phyloP scores from a whole-genome alignment of 64 coral and sea anemone species.

The Montipora cactus region DNA sequence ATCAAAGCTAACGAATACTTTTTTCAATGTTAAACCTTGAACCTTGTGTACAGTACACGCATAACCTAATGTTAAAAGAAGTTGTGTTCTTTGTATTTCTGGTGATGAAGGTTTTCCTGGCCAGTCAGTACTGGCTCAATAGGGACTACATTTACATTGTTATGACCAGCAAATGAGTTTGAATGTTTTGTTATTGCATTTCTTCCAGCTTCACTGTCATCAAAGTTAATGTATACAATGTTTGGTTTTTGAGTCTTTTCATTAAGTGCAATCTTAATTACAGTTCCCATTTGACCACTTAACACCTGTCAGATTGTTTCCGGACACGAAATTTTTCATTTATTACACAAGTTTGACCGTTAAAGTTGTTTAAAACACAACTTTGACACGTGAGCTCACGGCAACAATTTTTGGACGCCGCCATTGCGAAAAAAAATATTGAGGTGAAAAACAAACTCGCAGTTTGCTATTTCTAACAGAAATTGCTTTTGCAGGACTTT shows the following conservation, averaged over 20 bases:
- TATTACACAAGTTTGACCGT: no score
- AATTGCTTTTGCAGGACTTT: no score
- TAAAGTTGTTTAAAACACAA: no score
- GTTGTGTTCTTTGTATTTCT: slow-evolving; percentile 81
- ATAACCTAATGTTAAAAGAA: slow-evolving; percentile 69
- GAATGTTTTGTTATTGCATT: slow-evolving; percentile 40
- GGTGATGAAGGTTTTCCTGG: slow-evolving; percentile 83
- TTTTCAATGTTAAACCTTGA: slow-evolving; percentile 68
- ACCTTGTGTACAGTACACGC: slow-evolving; percentile 63
- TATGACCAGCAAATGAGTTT: slow-evolving; percentile 51
- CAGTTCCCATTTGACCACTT: slow-evolving; percentile 65
- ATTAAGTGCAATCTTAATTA: slow-evolving; percentile 34
- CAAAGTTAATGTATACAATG: slow-evolving; percentile 47
- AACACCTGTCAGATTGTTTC: neutral
- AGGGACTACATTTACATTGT: slow-evolving; percentile 50
- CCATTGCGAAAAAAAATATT: no score
- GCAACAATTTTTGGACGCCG: no score
- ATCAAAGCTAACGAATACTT: slow-evolving; percentile 71
- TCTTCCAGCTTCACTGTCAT: slow-evolving; percentile 53
- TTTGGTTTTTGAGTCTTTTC: slow-evolving; percentile 50
- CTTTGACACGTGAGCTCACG: no score
- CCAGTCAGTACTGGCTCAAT: slow-evolving; percentile 66
- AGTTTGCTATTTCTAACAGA: no score
- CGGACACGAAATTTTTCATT: no score
- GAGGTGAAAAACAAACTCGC: no score